phyloP scores from a whole-genome alignment of 2,113 vertebrate genomes.

The Irena cyanogastra region DNA sequence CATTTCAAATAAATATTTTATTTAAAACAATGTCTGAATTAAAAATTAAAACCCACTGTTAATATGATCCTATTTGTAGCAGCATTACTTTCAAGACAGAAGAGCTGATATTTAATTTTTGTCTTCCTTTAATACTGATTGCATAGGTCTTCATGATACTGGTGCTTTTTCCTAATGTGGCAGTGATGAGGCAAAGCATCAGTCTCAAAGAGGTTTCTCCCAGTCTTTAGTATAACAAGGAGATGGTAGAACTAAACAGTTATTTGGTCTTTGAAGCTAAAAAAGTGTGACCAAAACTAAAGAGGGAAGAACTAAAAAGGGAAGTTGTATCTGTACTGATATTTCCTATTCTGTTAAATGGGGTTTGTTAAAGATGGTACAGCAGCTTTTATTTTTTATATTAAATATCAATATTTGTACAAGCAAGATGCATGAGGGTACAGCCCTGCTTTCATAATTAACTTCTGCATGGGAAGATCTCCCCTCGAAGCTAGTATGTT shows the following conservation, averaged over 20 bases:
- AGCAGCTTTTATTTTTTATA: background rate
- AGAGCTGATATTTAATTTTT: background rate
- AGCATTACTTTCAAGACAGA: background rate
- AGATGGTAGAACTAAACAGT: background rate
- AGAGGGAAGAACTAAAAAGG: background rate
- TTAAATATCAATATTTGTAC: background rate
- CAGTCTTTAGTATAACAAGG: background rate
- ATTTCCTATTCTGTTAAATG: background rate
- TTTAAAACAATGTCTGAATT: background rate
- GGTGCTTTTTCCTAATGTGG: background rate
- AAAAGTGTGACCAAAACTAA: background rate
- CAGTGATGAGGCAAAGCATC: background rate
- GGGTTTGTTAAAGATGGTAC: background rate
- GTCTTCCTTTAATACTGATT: background rate
- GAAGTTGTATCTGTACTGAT: background rate
- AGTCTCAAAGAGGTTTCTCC: background rate
- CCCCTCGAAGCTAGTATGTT: background rate
- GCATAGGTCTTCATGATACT: background rate
- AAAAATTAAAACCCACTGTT: background rate
- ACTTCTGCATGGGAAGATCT: background rate
- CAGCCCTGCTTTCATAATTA: background rate
- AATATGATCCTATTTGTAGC: background rate
- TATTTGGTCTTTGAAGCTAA: background rate
- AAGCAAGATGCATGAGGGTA: background rate
- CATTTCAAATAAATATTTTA: background rate